Evolutionary conservation across 2,888 invertebrate genomes (phyloP).

Genomic region (Acholoe squamosa): DNA sequence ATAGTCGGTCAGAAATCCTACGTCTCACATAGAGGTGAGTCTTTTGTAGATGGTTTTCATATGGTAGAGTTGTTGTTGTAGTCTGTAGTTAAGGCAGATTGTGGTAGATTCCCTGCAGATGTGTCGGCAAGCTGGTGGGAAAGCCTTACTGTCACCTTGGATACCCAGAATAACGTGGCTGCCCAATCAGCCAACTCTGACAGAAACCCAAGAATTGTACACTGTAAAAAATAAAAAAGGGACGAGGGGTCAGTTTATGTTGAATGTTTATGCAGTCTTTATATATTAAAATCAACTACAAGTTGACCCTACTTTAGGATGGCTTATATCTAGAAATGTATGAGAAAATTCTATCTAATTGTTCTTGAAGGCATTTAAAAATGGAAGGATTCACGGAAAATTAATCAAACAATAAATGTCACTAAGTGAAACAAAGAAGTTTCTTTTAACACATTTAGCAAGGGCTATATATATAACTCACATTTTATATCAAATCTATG

Average conservation of each 20-base stretch:
- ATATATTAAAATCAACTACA: not conserved
- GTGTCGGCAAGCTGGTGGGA: not conserved
- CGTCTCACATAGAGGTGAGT: too few relatives aligned
- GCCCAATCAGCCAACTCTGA: slow-evolving; percentile 26
- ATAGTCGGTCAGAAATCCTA: too few relatives aligned
- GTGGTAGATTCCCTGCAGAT: not conserved
- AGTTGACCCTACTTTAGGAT: not conserved
- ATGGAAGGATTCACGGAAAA: not conserved
- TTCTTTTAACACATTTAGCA: too few relatives aligned
- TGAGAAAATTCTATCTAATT: not conserved
- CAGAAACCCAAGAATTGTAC: slow-evolving; percentile 46
- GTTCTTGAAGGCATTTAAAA: not conserved
- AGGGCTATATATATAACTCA: too few relatives aligned
- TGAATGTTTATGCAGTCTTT: not conserved
- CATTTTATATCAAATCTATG: too few relatives aligned
- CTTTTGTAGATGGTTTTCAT: not conserved
- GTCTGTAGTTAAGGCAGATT: not conserved
- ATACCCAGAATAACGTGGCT: slow-evolving; percentile 13
- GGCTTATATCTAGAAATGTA: not conserved
- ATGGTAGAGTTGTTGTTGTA: slow-evolving; percentile 39
- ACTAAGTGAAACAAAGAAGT: too few relatives aligned
- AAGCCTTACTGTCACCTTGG: not conserved
- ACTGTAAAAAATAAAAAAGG: slow-evolving; percentile 43
- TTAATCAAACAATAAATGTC: not conserved
- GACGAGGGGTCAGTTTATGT: not conserved